A percentile compares a stretch with the other conserved stretches of the same genome.
These are phyloP conservation scores for Anastrepha obliqua DNA, from an alignment of 1,140 invertebrate genomes.

Conservation along the genomic window DNA sequence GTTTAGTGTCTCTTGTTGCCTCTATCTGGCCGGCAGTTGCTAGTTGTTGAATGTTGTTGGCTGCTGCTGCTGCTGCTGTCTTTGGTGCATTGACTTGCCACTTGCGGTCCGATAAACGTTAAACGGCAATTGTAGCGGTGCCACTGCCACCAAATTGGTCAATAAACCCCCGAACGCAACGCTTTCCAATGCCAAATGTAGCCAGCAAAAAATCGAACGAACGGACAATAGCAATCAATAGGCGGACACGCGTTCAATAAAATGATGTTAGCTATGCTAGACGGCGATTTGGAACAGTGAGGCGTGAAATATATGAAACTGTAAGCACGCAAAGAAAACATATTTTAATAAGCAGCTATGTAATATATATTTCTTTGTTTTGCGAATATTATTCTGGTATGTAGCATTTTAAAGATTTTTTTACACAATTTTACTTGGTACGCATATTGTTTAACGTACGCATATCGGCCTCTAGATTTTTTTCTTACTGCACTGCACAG, in stretches of 20 bases:
- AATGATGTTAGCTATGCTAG: neutral
- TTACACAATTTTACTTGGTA: no score
- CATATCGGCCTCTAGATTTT: no score
- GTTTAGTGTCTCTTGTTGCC: slow-evolving; percentile 8
- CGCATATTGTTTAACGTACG: no score
- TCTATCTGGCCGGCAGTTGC: neutral
- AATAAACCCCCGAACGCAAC: slow-evolving; percentile 43
- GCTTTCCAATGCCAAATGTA: slow-evolving; percentile 50
- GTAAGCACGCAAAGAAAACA: no score
- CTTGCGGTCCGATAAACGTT: slow-evolving; percentile 46
- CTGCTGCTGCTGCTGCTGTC: neutral
- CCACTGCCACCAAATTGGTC: slow-evolving; percentile 48
- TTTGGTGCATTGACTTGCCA: slow-evolving; percentile 41
- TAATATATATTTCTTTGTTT: no score
- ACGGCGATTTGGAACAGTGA: neutral
- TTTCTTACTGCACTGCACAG: no score
- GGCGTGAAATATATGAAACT: no score
- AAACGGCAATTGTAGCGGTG: slow-evolving; percentile 51
- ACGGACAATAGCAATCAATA: slow-evolving; percentile 39
- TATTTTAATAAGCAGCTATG: no score
- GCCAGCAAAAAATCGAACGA: neutral
- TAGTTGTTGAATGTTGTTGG: neutral
- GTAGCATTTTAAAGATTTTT: no score
- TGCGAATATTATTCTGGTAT: no score
- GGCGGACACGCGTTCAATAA: slow-evolving; percentile 33